Evolutionary conservation across 2,797 vertebrate genomes (phyloP), one percentile per base, ranked within the genome.

Genomic region (Avahi laniger): DNA sequence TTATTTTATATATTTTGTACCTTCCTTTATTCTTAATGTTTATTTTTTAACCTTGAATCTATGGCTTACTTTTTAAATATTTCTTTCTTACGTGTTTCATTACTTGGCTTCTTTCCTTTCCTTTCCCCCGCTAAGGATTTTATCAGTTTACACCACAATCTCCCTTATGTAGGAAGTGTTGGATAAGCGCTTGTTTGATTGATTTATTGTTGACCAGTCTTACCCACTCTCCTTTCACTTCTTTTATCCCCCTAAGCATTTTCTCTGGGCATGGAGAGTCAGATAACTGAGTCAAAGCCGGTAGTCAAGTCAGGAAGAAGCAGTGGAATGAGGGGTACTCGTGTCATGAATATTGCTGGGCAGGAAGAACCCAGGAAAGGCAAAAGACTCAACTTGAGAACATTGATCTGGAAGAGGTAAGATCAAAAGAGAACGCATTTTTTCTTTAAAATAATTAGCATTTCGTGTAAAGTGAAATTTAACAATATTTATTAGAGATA

Each of bases 201-300:
- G 73, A 91, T 84, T 76, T 78, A 84, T 70, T 93, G 26, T 65
- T 84, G 22, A 85, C 18, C 35, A 57, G 18, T 89, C 86, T 94
- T 43, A 80, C 26, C 28, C 18, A 57, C 48, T 92, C 17, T 69
- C 2, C 12, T 33, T 12, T 93, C 50, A 82, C 52, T 11, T 63
- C 3, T 89, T 43, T 72, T 28, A 28, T 61, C 38, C 28, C 7
- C 38, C 24, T 4, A 73, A 73, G 28, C 3, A 92, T 67, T 94
- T 91, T 89, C 79, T 90, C 50, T 69, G 18, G 63, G 30, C 70
- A 67, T 3, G 63, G 95, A 96, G 43, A 80, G 54, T 52, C 30
- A 80, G 57, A 48, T 75, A 87, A 94, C 41, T 69, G 30, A 84
- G 78, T 70, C 91, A 89, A 91, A 91, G 22, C 33, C 35, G 73